Percentiles rank a stretch among this genome's conserved stretches.
Evolutionary conservation across 1,140 invertebrate species (phyloP).

Genomic region (Branchinecta lindahli): DNA sequence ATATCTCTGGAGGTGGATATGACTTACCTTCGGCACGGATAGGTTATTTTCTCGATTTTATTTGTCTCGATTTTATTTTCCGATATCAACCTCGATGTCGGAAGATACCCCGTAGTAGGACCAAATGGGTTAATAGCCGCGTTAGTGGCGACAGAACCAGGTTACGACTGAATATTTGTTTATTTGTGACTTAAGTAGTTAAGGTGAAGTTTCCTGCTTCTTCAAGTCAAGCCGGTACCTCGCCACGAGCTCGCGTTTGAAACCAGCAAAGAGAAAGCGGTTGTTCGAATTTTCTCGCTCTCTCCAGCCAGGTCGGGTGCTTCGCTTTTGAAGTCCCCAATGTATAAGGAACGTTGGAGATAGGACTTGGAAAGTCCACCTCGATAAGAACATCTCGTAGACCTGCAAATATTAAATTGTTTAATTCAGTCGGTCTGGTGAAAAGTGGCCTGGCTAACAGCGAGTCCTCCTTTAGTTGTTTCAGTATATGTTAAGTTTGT

Average conservation of each 20-base stretch:
- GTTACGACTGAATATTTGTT: too few relatives aligned
- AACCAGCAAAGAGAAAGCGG: slow-evolving; percentile 59
- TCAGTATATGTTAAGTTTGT: background rate
- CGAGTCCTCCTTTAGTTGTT: background rate
- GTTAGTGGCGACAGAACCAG: too few relatives aligned
- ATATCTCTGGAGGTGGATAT: too few relatives aligned
- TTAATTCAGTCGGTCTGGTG: background rate
- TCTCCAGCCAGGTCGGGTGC: slow-evolving; percentile 57
- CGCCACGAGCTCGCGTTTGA: slow-evolving; percentile 65
- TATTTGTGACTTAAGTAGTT: too few relatives aligned
- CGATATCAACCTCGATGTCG: too few relatives aligned
- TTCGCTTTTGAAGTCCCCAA: slow-evolving; percentile 57
- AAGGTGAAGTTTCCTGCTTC: too few relatives aligned
- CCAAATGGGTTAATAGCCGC: too few relatives aligned
- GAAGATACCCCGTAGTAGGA: too few relatives aligned
- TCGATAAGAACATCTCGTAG: slow-evolving; percentile 82
- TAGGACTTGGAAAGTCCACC: slow-evolving; percentile 73
- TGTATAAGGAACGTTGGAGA: slow-evolving; percentile 79
- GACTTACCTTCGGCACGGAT: too few relatives aligned
- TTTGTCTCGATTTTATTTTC: too few relatives aligned
- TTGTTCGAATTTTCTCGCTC: slow-evolving; percentile 70
- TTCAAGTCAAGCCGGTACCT: slow-evolving; percentile 47
- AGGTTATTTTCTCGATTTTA: too few relatives aligned
- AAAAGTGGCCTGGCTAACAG: background rate
- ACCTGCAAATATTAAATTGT: slow-evolving; percentile 43